Conservation (phyloP, 1,140 invertebrate species). For the Drosophila orosa region DNA sequence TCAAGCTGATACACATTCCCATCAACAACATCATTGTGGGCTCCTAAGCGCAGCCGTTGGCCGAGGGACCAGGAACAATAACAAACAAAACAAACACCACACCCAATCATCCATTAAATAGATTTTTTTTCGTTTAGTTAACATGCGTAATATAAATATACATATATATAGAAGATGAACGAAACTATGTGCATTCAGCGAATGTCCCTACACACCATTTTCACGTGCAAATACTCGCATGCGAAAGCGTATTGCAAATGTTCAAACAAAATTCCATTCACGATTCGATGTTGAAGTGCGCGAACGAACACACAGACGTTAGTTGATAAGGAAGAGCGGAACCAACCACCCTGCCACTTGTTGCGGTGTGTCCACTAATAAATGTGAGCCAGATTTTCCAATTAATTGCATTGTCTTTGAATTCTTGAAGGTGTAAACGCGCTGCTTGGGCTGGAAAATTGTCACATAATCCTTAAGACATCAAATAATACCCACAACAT, state of each 20-base stretch:
- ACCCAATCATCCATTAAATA: constrained; percentile 32
- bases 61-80: constrained; percentile 14
- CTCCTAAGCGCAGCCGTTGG: constrained; percentile 84
- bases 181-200: constrained; percentile 68
- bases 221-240: constrained; percentile 49
- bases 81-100: too few relatives aligned
- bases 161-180: constrained; percentile 10
- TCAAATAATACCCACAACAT: too few relatives aligned
- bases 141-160: constrained; percentile 34
- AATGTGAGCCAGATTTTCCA: constrained; percentile 36
- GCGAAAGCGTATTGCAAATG: constrained; percentile 38
- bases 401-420: not conserved
- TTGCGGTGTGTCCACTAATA: constrained; percentile 22
- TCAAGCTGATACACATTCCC: constrained; percentile 99
- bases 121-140: constrained; percentile 69
- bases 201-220: constrained; percentile 60
- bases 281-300: constrained; percentile 31
- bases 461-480: too few relatives aligned
- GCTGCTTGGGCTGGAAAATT: too few relatives aligned
- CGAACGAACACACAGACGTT: constrained; percentile 52
- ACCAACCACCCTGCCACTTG: not conserved
- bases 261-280: constrained; percentile 71
- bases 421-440: too few relatives aligned
- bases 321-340: constrained; percentile 56
- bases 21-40: constrained; percentile 99